Conservation (phyloP, 1,140 invertebrate species). For the Galleria mellonella region DNA sequence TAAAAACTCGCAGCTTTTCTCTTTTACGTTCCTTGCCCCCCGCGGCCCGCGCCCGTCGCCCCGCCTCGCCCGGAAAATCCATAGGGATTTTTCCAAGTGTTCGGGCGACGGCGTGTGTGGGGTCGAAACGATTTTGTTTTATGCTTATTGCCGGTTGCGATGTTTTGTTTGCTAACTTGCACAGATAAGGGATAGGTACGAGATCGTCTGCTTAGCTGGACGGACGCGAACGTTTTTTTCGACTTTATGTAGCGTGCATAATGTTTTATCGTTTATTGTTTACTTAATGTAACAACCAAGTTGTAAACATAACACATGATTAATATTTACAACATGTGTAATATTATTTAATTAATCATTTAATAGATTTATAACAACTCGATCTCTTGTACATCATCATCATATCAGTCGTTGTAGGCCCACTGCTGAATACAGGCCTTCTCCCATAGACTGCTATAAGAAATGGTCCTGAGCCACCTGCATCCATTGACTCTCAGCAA, state of each 20-base stretch:
- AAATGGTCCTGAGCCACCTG: no score
- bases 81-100: slow-evolving; percentile 74
- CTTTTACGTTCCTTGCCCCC: slow-evolving; percentile 72
- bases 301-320: no score
- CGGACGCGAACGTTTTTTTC: not conserved
- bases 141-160: slow-evolving; percentile 65
- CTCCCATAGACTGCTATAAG: no score
- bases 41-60: slow-evolving; percentile 19
- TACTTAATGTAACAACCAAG: no score
- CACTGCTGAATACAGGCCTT: no score
- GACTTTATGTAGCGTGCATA: not conserved
- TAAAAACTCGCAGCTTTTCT: slow-evolving; percentile 77
- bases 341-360: no score
- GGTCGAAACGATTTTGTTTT: slow-evolving; percentile 70
- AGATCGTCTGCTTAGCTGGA: slow-evolving; percentile 42
- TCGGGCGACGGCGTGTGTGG: slow-evolving; percentile 66
- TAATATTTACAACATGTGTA: no score
- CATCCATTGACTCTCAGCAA: no score
- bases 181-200: slow-evolving; percentile 57
- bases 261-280: no score
- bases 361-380: no score
- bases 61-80: slow-evolving; percentile 63
- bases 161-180: slow-evolving; percentile 70
- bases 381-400: no score
- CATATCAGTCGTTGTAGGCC: no score